These are phyloP conservation scores for Melanotaenia nigrans DNA, from an alignment of 2,797 vertebrate species.

Conservation along the genomic window DNA sequence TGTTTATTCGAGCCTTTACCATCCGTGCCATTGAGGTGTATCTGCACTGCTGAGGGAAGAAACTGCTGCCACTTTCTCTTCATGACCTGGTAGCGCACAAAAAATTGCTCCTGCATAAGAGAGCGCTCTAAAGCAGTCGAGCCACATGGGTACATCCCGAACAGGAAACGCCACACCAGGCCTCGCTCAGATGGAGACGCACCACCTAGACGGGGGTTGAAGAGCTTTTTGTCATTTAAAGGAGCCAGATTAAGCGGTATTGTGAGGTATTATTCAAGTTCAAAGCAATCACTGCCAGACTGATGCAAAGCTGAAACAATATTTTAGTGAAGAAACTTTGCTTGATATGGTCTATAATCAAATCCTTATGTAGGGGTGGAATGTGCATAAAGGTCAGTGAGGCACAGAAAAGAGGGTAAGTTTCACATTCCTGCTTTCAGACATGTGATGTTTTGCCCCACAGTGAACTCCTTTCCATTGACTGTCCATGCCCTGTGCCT, in stretches of 20 bases:
- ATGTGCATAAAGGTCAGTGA: constrained; percentile 46
- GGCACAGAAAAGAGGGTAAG: neutral
- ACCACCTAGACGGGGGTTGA: constrained; percentile 70
- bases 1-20: constrained; percentile 59
- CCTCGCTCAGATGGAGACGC: constrained; percentile 80
- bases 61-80: constrained; percentile 84
- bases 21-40: constrained; percentile 84
- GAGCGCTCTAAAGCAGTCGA: constrained; percentile 84
- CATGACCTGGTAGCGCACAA: constrained; percentile 82
- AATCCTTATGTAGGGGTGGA: constrained; percentile 30
- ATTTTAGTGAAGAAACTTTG: constrained; percentile 43
- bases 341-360: constrained; percentile 40
- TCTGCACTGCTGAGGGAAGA: constrained; percentile 72
- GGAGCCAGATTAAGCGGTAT: neutral
- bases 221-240: constrained; percentile 26
- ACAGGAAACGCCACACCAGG: constrained; percentile 86
- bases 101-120: constrained; percentile 81
- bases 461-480: neutral
- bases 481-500: neutral
- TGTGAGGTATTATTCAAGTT: constrained; percentile 2
- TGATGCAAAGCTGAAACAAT: constrained; percentile 5
- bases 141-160: constrained; percentile 86
- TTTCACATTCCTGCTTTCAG: constrained; percentile 53
- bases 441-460: constrained; percentile 21
- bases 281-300: neutral